Evolutionary conservation across 2,888 invertebrate species (phyloP).

Genomic region (Diabrotica balteata): DNA sequence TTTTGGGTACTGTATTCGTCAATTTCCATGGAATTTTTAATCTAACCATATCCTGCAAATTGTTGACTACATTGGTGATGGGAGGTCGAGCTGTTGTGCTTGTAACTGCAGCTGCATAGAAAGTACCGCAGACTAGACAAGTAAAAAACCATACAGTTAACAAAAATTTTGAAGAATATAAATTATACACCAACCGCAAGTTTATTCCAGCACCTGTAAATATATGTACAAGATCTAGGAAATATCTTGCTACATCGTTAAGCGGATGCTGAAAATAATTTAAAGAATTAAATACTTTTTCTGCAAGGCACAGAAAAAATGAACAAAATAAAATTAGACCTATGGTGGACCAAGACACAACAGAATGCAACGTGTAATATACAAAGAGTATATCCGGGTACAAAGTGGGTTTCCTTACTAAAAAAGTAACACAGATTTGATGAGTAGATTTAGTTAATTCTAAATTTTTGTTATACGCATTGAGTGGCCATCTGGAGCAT

Average conservation of each 20-base stretch:
- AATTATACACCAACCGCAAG: conserved; percentile 1
- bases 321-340: conserved; percentile 10
- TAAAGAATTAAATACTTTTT: conserved; percentile 2
- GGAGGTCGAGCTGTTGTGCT: conserved; percentile 39
- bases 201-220: conserved; percentile 17
- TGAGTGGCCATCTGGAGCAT: conserved; percentile 44
- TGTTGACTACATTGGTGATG: conserved; percentile 35
- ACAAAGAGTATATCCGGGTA: conserved; percentile 43
- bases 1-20: background rate
- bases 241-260: background rate
- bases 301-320: background rate
- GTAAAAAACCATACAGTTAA: conserved; percentile 32
- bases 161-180: conserved; percentile 22
- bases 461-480: conserved; percentile 7
- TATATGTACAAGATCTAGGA: conserved; percentile 16
- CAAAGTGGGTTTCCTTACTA: conserved; percentile 47
- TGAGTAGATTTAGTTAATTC: conserved; percentile 42
- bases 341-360: conserved; percentile 9
- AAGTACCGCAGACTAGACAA: conserved; percentile 35
- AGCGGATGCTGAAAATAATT: too few relatives aligned
- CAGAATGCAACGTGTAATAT: conserved; percentile 43
- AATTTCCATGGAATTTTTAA: conserved; percentile 32
- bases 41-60: conserved; percentile 40
- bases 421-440: conserved; percentile 46
- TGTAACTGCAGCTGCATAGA: conserved; percentile 42